A percentile compares a stretch with the other conserved stretches of the same genome.
Conservation (phyloP, 2,888 invertebrate genomes). For the Muscina levida region DNA sequence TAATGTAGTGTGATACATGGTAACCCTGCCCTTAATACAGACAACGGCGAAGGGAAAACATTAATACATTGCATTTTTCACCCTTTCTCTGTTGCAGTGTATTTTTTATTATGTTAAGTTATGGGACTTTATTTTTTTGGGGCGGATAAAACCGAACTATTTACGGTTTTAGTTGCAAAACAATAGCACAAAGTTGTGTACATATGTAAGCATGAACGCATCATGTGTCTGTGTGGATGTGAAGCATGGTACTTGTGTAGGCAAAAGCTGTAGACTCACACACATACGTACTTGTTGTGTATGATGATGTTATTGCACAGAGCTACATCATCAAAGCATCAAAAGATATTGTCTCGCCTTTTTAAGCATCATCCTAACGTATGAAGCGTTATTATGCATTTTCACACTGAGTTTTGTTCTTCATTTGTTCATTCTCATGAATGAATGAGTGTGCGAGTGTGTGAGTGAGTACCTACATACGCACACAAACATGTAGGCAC, state of each 20-base stretch:
- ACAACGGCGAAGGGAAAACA: background rate
- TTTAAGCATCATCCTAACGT: slow-evolving; percentile 58
- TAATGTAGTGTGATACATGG: too few species aligned
- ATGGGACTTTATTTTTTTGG: slow-evolving; percentile 34
- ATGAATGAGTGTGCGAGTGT: slow-evolving; percentile 11
- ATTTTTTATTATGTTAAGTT: slow-evolving; percentile 31
- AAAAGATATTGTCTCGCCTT: slow-evolving; percentile 64
- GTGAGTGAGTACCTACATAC: background rate
- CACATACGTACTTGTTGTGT: background rate
- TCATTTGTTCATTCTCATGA: slow-evolving; percentile 49
- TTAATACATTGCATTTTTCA: slow-evolving; percentile 16
- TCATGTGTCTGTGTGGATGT: background rate
- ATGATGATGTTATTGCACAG: slow-evolving; percentile 39
- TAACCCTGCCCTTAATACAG: background rate
- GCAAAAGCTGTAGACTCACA: background rate
- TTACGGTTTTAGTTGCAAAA: slow-evolving; percentile 49
- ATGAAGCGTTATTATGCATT: slow-evolving; percentile 46
- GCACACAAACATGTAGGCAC: background rate
- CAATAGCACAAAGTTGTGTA: slow-evolving; percentile 39
- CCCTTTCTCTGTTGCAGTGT: slow-evolving; percentile 11
- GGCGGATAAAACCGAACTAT: slow-evolving; percentile 54
- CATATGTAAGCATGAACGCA: background rate
- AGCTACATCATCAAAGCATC: slow-evolving; percentile 48
- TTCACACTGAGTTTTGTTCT: slow-evolving; percentile 40
- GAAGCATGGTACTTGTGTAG: slow-evolving; percentile 1